Evolutionary conservation across 2,888 invertebrate genomes (phyloP).

Genomic region (Phasia obesa): DNA sequence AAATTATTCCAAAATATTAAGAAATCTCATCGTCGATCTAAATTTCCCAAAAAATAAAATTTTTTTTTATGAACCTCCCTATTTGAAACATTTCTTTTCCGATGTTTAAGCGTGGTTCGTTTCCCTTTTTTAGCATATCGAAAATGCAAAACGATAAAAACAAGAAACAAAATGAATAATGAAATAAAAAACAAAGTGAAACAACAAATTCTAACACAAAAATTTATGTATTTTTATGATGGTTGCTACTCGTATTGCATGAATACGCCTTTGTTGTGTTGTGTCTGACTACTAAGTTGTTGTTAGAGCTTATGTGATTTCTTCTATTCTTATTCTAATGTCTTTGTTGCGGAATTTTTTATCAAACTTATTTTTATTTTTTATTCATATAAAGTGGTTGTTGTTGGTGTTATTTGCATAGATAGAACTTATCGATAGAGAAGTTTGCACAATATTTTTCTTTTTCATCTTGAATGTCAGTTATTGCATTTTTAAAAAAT

Average conservation of each 20-base stretch:
- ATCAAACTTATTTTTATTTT: constrained; percentile 10
- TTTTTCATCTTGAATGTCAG: constrained; percentile 9
- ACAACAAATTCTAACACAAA: constrained; percentile 39
- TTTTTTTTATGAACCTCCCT: too few species aligned
- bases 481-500: constrained; percentile 10
- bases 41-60: too few species aligned
- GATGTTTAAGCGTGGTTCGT: too few species aligned
- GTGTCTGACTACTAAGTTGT: constrained; percentile 11
- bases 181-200: constrained; percentile 18
- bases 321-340: constrained; percentile 59
- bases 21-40: too few species aligned
- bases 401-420: background rate
- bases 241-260: constrained; percentile 58
- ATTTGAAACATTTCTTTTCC: too few species aligned
- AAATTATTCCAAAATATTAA: too few species aligned
- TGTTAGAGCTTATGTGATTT: constrained; percentile 36
- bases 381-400: background rate
- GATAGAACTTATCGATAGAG: constrained; percentile 2
- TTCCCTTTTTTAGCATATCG: background rate
- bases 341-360: constrained; percentile 35
- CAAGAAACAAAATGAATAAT: background rate
- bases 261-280: constrained; percentile 63
- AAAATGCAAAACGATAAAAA: background rate
- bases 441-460: too few species aligned
- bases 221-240: constrained; percentile 64